Evolutionary conservation across 2,113 vertebrate genomes (phyloP), one percentile per base, ranked within the genome.

Genomic region (Indicator indicator): DNA sequence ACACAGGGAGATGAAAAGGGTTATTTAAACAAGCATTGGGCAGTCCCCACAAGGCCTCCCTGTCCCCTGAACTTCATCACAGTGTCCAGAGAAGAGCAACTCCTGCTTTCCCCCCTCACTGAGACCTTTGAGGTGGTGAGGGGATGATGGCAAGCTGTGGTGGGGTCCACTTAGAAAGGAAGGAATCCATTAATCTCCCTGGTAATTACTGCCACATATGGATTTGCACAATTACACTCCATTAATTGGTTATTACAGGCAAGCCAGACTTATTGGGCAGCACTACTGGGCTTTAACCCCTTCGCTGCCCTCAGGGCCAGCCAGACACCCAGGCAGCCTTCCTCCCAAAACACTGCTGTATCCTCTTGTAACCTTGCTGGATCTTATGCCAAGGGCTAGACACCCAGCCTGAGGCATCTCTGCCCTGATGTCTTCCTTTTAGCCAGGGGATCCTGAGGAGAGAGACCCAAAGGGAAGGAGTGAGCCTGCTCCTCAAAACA

Each of bases 141-240:
- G 80, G 73, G 87, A 94, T 4, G 18, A 92, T 94, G 93, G 89
- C 89, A 91, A 82, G 87, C 91, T 32, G 40, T 0, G 2, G 83
- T 79, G 75, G 65, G 82, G 18, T 91, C 60, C 1, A 1, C 65
- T 94, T 48, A 69, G 69, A 93, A 94, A 91, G 95, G 93, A 96
- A 97, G 91, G 89, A 95, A 95, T 96, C 95, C 95, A 97, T 97
- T 96, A 94, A 96, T 96, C 91, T 95, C 80, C 32, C 91, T 91
- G 85, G 80, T 95, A 95, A 96, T 96, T 95, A 95, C 91, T 93
- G 96, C 89, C 96, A 95, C 94, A 92, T 88, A 96, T 90, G 93
- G 93, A 95, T 93, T 96, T 96, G 87, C 91, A 95, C 96, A 96
- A 97, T 96, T 96, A 94, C 92, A 88, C 94, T 95, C 86, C 1